Percentiles rank a stretch among this genome's conserved stretches.
Conservation (phyloP, 2,113 vertebrate species). For the Brienomyrus longianalis region DNA sequence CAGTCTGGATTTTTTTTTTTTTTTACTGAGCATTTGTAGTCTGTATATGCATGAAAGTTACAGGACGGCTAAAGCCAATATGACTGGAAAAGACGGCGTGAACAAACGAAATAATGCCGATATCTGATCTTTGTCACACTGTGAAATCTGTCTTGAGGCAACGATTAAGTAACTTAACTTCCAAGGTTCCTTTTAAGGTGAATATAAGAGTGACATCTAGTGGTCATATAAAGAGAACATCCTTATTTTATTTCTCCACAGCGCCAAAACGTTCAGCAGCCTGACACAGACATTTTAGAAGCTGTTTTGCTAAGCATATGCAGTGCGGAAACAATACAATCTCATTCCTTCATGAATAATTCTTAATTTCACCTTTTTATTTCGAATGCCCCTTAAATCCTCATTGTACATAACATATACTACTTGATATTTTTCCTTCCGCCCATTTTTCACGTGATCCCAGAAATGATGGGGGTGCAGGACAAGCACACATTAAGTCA, state of each 20-base stretch:
- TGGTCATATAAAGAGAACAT: background rate
- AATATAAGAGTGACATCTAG: background rate
- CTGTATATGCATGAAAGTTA: background rate
- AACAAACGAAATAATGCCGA: background rate
- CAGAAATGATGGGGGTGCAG: background rate
- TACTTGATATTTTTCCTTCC: background rate
- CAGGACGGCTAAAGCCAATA: background rate
- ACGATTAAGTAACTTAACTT: background rate
- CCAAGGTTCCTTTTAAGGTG: background rate
- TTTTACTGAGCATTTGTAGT: background rate
- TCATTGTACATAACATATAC: background rate
- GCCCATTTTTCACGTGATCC: background rate
- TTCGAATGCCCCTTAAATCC: background rate
- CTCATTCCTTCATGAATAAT: background rate
- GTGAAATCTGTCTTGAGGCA: background rate
- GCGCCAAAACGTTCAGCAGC: background rate
- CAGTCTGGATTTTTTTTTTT: background rate
- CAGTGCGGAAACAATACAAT: background rate
- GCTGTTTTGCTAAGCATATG: background rate
- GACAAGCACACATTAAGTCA: background rate
- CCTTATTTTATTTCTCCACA: background rate
- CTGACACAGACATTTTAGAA: background rate
- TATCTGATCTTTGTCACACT: background rate
- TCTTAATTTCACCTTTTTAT: background rate
- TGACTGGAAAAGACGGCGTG: background rate